Conservation (phyloP, 37 sponge, comb jelly and placozoan genomes). For the Diacarnus erythraeanus region DNA sequence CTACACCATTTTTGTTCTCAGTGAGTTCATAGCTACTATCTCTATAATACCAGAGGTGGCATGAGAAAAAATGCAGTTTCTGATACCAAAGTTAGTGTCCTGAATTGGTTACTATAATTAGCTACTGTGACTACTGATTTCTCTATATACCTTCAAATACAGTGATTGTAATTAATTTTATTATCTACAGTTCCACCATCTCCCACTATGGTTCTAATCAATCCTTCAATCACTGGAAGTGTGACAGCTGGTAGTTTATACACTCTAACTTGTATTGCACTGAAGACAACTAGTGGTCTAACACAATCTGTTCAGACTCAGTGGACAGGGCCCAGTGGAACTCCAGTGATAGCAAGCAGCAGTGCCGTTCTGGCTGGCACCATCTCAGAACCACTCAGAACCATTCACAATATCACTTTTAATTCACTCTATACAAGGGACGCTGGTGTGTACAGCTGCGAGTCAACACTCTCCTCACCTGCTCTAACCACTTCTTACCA, state of each 20-base stretch:
- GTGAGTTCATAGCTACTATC: no score
- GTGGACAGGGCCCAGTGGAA: slow-evolving; percentile 9
- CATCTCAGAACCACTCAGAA: not conserved
- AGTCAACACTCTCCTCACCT: slow-evolving; percentile 3
- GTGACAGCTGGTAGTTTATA: not conserved
- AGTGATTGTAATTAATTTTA: not conserved
- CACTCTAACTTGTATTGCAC: slow-evolving; percentile 11
- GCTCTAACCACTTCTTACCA: slow-evolving; percentile 1
- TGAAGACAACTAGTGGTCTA: slow-evolving; percentile 7
- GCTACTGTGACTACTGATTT: not conserved
- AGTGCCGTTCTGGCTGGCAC: not conserved
- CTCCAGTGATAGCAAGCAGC: not conserved
- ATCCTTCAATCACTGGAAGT: not conserved
- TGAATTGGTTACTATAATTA: no score
- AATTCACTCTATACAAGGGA: not conserved
- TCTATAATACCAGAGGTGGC: no score
- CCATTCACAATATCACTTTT: not conserved
- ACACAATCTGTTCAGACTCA: not conserved
- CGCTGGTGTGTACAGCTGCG: slow-evolving; percentile 10
- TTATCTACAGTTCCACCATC: slow-evolving; percentile 2
- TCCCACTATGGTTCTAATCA: not conserved
- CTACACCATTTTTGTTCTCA: slow-evolving; percentile 8
- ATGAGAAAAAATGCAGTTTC: no score
- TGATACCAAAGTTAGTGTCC: no score
- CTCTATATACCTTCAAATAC: not conserved